Percentiles rank a stretch among this genome's conserved stretches.
Evolutionary conservation across 1,140 invertebrate genomes (phyloP).

Genomic region (Hycleus cichorii): DNA sequence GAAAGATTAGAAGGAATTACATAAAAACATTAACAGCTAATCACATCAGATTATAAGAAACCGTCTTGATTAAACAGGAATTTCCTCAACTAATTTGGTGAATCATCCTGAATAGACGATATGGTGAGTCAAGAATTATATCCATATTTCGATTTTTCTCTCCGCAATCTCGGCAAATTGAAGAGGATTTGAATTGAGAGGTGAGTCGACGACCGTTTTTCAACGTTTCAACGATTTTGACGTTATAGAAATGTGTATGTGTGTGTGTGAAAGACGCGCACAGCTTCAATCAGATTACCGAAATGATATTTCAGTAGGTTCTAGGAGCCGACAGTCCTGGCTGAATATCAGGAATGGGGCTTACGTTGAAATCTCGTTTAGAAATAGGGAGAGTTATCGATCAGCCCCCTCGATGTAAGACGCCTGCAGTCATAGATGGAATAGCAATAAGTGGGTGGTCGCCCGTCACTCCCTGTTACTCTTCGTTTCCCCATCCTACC

Average conservation of each 20-base stretch:
- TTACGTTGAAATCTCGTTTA: slow-evolving; percentile 32
- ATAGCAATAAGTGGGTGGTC: slow-evolving; percentile 36
- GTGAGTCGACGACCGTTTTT: not conserved
- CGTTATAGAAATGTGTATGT: not conserved
- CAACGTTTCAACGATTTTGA: not conserved
- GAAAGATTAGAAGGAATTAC: slow-evolving; percentile 9
- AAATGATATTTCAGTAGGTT: slow-evolving; percentile 28
- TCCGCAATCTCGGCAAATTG: not conserved
- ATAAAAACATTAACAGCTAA: slow-evolving; percentile 15
- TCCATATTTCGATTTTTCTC: not conserved
- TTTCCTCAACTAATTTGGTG: slow-evolving; percentile 4
- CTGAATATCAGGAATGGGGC: slow-evolving; percentile 27
- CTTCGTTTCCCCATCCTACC: too few species aligned
- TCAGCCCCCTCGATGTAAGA: slow-evolving; percentile 30
- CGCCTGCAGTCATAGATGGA: slow-evolving; percentile 35
- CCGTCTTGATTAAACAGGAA: slow-evolving; percentile 15
- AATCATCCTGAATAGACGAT: not conserved
- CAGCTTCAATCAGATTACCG: slow-evolving; percentile 26
- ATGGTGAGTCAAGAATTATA: not conserved
- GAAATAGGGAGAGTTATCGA: slow-evolving; percentile 32
- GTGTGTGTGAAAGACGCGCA: slow-evolving; percentile 4
- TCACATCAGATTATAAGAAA: slow-evolving; percentile 12
- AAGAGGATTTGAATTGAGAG: not conserved
- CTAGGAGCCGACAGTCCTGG: slow-evolving; percentile 10
- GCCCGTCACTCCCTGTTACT: not conserved